These are phyloP conservation scores for Lepus oiostolus DNA, from an alignment of 2,797 vertebrate species.

Conservation along the genomic window DNA sequence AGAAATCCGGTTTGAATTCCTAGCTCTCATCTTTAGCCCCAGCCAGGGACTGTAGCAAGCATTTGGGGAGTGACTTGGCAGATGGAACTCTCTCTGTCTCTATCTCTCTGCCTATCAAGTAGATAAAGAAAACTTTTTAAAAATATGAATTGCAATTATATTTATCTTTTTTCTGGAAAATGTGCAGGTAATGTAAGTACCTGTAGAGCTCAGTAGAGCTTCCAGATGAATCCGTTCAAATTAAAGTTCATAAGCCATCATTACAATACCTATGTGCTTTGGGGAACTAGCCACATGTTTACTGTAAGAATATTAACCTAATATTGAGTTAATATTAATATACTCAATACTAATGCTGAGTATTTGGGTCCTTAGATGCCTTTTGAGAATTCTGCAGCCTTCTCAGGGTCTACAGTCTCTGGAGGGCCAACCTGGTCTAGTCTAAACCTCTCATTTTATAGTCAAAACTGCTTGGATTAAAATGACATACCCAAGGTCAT, in stretches of 20 bases:
- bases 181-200: neutral
- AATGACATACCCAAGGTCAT: neutral
- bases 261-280: slow-evolving; percentile 16
- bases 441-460: neutral
- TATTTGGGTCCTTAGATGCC: neutral
- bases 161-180: neutral
- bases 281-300: neutral
- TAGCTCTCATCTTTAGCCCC: too few relatives aligned
- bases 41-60: too few relatives aligned
- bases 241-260: neutral
- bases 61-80: too few relatives aligned
- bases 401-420: neutral
- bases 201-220: neutral
- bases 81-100: too few relatives aligned
- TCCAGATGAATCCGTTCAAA: neutral
- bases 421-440: neutral
- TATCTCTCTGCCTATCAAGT: too few relatives aligned
- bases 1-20: too few relatives aligned
- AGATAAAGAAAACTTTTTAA: neutral
- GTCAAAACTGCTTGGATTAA: neutral
- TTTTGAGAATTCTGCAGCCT: neutral
- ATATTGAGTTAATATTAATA: too few relatives aligned
- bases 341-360: neutral
- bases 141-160: neutral
- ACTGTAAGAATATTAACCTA: neutral